Conservation (phyloP, 2,888 invertebrate species). For the Arge pagana region DNA sequence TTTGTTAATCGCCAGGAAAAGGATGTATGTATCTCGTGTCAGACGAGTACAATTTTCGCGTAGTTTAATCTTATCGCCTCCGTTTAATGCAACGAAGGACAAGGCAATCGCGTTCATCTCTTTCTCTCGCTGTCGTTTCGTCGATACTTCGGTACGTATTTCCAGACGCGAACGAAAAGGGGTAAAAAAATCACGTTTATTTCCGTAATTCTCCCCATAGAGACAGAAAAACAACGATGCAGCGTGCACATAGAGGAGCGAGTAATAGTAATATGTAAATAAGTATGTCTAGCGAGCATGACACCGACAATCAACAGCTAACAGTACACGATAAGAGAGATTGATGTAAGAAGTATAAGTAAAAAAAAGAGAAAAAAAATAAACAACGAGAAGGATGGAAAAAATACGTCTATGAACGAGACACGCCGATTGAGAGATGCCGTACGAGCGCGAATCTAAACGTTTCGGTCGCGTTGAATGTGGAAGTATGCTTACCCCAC, state of each 20-base stretch:
- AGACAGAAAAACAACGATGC: slow-evolving; percentile 16
- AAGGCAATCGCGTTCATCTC: too few species aligned
- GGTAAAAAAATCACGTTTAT: too few species aligned
- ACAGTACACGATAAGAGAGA: slow-evolving; percentile 1
- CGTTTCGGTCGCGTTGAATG: slow-evolving; percentile 9
- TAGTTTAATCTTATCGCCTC: too few species aligned
- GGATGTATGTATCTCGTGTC: too few species aligned
- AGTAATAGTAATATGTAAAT: neutral
- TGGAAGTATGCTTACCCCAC: slow-evolving; percentile 48
- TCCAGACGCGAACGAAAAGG: too few species aligned
- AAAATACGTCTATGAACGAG: neutral
- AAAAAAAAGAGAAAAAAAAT: slow-evolving; percentile 7
- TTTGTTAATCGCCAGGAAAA: too few species aligned
- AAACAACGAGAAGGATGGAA: slow-evolving; percentile 4
- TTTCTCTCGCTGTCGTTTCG: too few species aligned
- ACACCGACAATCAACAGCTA: slow-evolving; percentile 24
- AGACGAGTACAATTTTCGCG: too few species aligned
- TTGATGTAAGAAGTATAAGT: too few species aligned
- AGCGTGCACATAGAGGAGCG: slow-evolving; percentile 5
- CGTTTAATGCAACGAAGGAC: too few species aligned
- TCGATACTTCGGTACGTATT: too few species aligned
- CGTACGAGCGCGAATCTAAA: slow-evolving; percentile 7
- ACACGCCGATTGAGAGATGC: neutral
- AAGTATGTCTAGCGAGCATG: slow-evolving; percentile 22
- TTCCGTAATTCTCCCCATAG: too few species aligned